phyloP scores from a whole-genome alignment of 2,888 invertebrate genomes.

The Aphelenchoides bicaudatus region DNA sequence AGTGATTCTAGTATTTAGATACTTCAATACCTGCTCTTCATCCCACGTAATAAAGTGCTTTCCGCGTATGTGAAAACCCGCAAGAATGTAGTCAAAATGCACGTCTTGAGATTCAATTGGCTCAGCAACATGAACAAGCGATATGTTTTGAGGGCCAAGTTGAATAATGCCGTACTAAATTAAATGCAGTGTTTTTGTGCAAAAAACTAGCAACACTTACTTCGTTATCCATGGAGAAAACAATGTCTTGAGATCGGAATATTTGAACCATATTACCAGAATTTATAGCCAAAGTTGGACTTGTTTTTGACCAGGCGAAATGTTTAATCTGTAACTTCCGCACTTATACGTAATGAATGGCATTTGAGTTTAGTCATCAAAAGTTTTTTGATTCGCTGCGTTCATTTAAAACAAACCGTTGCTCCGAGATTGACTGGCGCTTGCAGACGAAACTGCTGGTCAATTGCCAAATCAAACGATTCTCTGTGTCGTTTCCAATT shows the following conservation, averaged over 20 bases:
- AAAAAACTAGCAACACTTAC: slow-evolving; percentile 17
- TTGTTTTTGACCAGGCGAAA: slow-evolving; percentile 49
- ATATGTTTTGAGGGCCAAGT: slow-evolving; percentile 31
- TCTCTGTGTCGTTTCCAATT: slow-evolving; percentile 45
- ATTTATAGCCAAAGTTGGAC: slow-evolving; percentile 63
- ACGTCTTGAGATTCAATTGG: slow-evolving; percentile 37
- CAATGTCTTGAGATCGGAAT: slow-evolving; percentile 62
- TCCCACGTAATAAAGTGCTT: slow-evolving; percentile 53
- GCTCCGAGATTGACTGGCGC: slow-evolving; percentile 65
- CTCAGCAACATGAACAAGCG: slow-evolving; percentile 31
- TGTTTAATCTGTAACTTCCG: slow-evolving; percentile 37
- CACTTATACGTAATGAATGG: no score
- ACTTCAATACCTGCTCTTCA: slow-evolving; percentile 42
- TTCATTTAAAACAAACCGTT: slow-evolving; percentile 15
- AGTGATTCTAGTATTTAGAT: background rate
- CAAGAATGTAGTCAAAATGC: slow-evolving; percentile 36
- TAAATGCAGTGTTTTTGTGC: no score
- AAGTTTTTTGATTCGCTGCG: background rate
- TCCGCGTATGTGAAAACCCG: slow-evolving; percentile 45
- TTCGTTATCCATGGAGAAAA: slow-evolving; percentile 28
- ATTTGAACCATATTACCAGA: slow-evolving; percentile 67
- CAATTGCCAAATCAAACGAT: slow-evolving; percentile 61
- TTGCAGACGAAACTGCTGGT: slow-evolving; percentile 78
- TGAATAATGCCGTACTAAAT: slow-evolving; percentile 41
- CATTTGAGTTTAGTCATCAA: background rate